Evolutionary conservation across 2,888 invertebrate genomes (phyloP).

Genomic region (Melipona beecheii): DNA sequence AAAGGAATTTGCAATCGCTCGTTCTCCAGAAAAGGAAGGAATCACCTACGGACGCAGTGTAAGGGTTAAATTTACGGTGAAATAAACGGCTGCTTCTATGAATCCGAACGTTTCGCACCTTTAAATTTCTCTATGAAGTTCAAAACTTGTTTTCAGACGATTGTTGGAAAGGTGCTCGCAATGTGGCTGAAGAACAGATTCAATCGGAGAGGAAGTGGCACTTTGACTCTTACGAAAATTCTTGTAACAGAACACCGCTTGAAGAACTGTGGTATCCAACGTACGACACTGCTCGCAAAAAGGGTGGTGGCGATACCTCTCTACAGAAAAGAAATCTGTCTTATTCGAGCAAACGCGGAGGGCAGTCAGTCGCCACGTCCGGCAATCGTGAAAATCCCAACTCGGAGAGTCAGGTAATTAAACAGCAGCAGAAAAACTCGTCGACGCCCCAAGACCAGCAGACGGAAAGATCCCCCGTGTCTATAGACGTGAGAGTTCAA

Average conservation of each 20-base stretch:
- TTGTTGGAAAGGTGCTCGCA: not conserved
- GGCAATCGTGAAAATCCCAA: not conserved
- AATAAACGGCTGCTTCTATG: not conserved
- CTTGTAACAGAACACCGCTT: conserved; percentile 1
- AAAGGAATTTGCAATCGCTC: conserved; percentile 27
- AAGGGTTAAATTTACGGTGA: conserved; percentile 21
- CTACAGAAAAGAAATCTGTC: conserved; percentile 3
- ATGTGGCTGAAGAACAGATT: not conserved
- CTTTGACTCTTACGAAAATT: not conserved
- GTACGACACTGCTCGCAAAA: conserved; percentile 26
- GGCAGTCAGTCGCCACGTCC: not conserved
- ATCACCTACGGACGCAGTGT: conserved; percentile 18
- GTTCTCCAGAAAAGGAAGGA: conserved; percentile 13
- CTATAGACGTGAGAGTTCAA: conserved; percentile 30
- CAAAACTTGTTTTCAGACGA: conserved; percentile 35
- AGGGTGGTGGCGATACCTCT: conserved; percentile 53
- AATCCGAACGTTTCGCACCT: not conserved
- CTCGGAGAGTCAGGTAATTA: not conserved
- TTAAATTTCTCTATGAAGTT: not conserved
- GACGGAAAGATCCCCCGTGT: not conserved
- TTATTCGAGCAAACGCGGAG: not conserved
- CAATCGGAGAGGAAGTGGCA: not conserved
- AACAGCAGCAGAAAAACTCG: not conserved
- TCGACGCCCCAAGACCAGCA: not conserved
- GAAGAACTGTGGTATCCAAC: not conserved